A percentile compares a stretch with the other conserved stretches of the same genome.
These are phyloP conservation scores for Datnioides undecimradiatus DNA, from an alignment of 2,113 vertebrate species.

Conservation along the genomic window DNA sequence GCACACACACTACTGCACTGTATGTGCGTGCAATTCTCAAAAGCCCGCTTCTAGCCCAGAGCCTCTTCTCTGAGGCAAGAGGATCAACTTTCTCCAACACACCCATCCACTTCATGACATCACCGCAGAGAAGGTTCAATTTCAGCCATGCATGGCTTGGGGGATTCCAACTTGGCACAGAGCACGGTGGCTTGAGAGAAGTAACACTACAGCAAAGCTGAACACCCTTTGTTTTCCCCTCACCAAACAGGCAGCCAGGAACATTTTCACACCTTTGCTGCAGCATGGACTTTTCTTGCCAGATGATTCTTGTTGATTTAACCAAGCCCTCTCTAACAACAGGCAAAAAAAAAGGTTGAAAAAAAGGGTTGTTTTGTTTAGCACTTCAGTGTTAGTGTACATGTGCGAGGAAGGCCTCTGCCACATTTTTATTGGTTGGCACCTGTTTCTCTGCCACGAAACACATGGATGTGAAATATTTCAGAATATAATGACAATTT, in stretches of 20 bases:
- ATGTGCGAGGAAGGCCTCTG: constrained; percentile 33
- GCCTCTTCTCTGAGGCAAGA: constrained; percentile 56
- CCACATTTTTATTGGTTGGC: constrained; percentile 34
- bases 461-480: constrained; percentile 20
- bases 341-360: constrained; percentile 10
- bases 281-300: constrained; percentile 22
- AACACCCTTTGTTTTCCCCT: constrained; percentile 29
- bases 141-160: constrained; percentile 64
- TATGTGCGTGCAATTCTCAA: constrained; percentile 35
- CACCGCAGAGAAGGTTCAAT: constrained; percentile 60
- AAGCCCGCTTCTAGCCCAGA: constrained; percentile 22
- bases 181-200: constrained; percentile 23
- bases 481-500: constrained; percentile 2
- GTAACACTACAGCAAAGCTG: constrained; percentile 34
- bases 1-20: background rate
- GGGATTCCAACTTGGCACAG: constrained; percentile 72
- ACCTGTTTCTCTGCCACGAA: constrained; percentile 22
- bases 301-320: constrained; percentile 57
- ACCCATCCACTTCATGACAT: constrained; percentile 71
- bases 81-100: constrained; percentile 74
- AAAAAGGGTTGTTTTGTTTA: constrained; percentile 47
- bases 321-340: constrained; percentile 37
- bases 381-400: constrained; percentile 21
- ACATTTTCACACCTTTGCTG: constrained; percentile 57
- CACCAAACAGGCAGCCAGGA: constrained; percentile 31